phyloP scores from a whole-genome alignment of 2,113 vertebrate genomes.

The Neodon shergylaensis region DNA sequence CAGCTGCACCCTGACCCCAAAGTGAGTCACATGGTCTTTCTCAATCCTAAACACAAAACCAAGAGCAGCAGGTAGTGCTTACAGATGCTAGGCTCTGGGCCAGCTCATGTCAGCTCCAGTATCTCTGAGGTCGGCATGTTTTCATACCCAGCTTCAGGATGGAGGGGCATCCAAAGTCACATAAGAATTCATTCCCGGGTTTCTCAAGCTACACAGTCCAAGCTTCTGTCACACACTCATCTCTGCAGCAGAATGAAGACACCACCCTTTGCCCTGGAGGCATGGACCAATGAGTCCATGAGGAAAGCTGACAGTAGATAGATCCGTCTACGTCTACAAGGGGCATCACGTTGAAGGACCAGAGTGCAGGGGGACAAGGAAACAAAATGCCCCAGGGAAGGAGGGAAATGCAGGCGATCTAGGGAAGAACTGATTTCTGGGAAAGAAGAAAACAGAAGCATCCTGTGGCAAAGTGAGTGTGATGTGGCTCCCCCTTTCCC shows the following conservation, averaged over 20 bases:
- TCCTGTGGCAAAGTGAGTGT: no score
- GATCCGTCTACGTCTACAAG: neutral
- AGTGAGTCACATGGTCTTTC: neutral
- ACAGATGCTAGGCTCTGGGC: accelerated
- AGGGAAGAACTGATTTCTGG: neutral
- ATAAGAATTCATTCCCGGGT: neutral
- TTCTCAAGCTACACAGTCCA: neutral
- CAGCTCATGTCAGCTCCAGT: neutral
- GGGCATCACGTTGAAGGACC: neutral
- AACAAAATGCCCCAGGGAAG: neutral
- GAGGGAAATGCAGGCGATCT: no score
- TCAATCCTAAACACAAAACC: neutral
- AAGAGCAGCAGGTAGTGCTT: neutral
- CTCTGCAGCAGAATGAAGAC: neutral
- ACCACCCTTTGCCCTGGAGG: no score
- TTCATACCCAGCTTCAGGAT: neutral
- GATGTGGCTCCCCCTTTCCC: neutral
- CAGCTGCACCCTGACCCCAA: neutral
- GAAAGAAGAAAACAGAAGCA: neutral
- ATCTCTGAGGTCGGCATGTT: neutral
- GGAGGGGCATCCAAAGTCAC: neutral
- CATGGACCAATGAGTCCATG: neutral
- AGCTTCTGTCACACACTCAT: accelerated
- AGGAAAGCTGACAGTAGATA: neutral
- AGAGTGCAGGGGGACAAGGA: neutral